Conservation (phyloP, 2,888 invertebrate genomes). For the Esperia sulphurella region DNA sequence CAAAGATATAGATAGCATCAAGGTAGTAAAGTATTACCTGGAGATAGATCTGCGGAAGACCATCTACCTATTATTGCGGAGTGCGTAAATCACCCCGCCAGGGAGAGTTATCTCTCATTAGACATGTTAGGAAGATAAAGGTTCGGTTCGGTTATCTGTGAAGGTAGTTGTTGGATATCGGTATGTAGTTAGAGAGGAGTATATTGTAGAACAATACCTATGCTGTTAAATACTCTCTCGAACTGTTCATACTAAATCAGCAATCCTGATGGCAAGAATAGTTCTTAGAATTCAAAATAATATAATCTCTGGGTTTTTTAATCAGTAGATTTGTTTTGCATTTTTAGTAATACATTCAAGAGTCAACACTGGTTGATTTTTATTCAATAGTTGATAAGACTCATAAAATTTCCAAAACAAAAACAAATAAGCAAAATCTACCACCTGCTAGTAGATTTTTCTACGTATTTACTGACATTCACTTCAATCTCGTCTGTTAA, state of each 20-base stretch:
- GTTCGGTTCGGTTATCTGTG: not conserved
- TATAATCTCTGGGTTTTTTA: too few relatives aligned
- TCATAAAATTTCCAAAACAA: too few relatives aligned
- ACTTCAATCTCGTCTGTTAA: not conserved
- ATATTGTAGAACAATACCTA: not conserved
- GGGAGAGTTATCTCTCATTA: conserved; percentile 54
- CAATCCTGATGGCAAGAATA: too few relatives aligned
- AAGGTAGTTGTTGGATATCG: not conserved
- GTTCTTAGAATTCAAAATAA: too few relatives aligned
- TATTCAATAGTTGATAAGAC: too few relatives aligned
- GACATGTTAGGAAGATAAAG: conserved; percentile 7
- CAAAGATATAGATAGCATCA: not conserved
- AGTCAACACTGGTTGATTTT: too few relatives aligned
- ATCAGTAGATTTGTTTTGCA: too few relatives aligned
- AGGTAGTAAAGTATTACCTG: not conserved
- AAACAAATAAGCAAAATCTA: too few relatives aligned
- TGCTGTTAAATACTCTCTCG: too few relatives aligned
- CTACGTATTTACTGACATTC: not conserved
- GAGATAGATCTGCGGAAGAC: conserved; percentile 19
- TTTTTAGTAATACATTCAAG: too few relatives aligned
- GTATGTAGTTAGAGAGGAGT: not conserved
- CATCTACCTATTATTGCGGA: conserved; percentile 37
- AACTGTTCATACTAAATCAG: too few relatives aligned
- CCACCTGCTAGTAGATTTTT: too few relatives aligned
- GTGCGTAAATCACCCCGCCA: conserved; percentile 49